Evolutionary conservation across 1,140 invertebrate species (phyloP), one percentile per base, ranked within the genome.

Genomic region (Apis florea): DNA sequence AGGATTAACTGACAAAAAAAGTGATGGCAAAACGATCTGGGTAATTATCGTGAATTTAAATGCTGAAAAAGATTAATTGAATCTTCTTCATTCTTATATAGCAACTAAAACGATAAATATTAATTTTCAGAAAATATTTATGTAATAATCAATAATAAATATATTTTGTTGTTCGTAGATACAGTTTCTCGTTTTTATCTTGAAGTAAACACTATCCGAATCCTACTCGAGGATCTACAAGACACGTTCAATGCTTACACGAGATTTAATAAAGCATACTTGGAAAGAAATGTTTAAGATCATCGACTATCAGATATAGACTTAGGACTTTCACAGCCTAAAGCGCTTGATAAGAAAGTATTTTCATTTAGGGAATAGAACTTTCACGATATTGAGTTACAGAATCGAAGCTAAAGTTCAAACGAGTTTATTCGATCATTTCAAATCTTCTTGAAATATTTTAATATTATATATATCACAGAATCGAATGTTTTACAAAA

Each of bases 201-300:
- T 6, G 40, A 59, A 24, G 13, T 54, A 69, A 24, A 31, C 68
- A 15, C 24, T 31, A 72, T 73, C 15, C 24, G 71, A 26, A 58
- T 6, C 26, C 26, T 54, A 26, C n/a, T 73, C 9, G 24, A 73
- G 58, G 26, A n/a, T 58, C 40, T 21, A 72, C 31, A 13, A 31
- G n/a, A 49, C 40, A 19, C 15, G 6, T 54, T 66, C 61, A 47
- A 76, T 47, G 63, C 66, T 54, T 17, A 49, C 26, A 24, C 26
- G 12, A 54, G 61, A 26, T 24, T 66, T 64, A 76, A 66, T 31
- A 56, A 26, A 26, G 49, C 51, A 66, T n/a, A 73, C 58, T 73
- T 49, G 6, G 31, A 40, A 24, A 72, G 54, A n/a, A 61, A 61
- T 49, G 21, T 73, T 59, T 49, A 69, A 53, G 49, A 24, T 53